Base-by-base conservation (phyloP, 2,113 vertebrate species). In the Forbesichthys papilliferus region DNA sequence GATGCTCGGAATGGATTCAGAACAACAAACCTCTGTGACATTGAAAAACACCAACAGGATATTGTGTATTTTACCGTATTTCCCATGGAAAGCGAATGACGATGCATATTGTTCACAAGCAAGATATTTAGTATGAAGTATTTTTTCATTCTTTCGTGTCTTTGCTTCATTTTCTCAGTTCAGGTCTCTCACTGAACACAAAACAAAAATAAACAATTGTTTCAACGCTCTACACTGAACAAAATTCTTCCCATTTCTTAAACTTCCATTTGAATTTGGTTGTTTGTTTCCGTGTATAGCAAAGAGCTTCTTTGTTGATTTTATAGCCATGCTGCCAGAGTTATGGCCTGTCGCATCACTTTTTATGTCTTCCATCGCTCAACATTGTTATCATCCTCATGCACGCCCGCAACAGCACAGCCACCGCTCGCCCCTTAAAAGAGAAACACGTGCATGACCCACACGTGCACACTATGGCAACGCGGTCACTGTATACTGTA, bases 301-400 rank as follows among this genome's bases (percentile, higher is more conserved):
- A 81, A 84, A 73, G 51, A 81, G 74, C 55, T 42, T 36, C 54
- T 57, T 68, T 52, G 56, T 60, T 60, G 71, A 6, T 80, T 88
- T 88, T 81, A 88, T 78, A 46, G 84, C 69, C 58, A 47, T 54
- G 63, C 64, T 69, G 36, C 3, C 64, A 73, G 47, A 18, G 66
- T 68, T 73, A 78, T 27, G 9, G 68, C 74, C 71, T 69, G 57
- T 61, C 78, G 61, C 62, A 53, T 67, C 20, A 42, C 63, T 82
- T 66, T 47, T 16, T 48, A 63, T 18, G 6, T 16, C 10, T 47
- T 10, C 27, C 27, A 59, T 10, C 5, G 1, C 57, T 59, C 9
- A 34, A 59, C 27, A 59, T 1, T 34, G 9, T 36, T 27, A 59
- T 63, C 14, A 48, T n/a, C 16, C 48, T 48, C 52, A 27, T 1